Evolutionary conservation across 2,888 invertebrate species (phyloP).

Genomic region (Caenorhabditis afra): DNA sequence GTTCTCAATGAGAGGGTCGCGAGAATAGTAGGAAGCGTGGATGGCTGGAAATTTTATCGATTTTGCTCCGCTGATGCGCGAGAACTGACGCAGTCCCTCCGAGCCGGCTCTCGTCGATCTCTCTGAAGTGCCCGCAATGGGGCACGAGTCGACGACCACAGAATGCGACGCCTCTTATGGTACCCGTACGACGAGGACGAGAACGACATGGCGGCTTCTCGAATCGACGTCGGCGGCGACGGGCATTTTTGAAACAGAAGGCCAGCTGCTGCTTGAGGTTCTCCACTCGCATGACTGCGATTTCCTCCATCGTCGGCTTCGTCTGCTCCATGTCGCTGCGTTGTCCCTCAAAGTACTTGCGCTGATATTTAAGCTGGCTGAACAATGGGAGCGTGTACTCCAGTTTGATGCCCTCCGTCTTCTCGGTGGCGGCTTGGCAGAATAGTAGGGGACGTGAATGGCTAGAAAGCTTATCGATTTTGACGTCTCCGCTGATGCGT

Average conservation of each 20-base stretch:
- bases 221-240: no score
- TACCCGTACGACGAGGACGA: no score
- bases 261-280: conserved; percentile 84
- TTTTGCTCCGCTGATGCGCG: no score
- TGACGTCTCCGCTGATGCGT: no score
- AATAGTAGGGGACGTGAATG: conserved; percentile 84
- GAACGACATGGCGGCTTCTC: no score
- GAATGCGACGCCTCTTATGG: no score
- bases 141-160: conserved; percentile 32
- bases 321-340: conserved; percentile 85
- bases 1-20: conserved; percentile 98
- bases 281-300: conserved; percentile 79
- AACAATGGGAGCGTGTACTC: conserved; percentile 97
- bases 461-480: conserved; percentile 45
- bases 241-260: no score
- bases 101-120: conserved; percentile 26
- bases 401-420: conserved; percentile 82
- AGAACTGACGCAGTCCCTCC: conserved; percentile 41
- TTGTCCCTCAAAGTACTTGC: conserved; percentile 86
- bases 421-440: conserved; percentile 85
- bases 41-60: conserved; percentile 62
- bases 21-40: conserved; percentile 86
- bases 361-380: conserved; percentile 94
- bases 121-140: conserved; percentile 35
- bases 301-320: conserved; percentile 82